Base-by-base conservation (phyloP, 1,140 invertebrate species). In the Eupeodes corollae region DNA sequence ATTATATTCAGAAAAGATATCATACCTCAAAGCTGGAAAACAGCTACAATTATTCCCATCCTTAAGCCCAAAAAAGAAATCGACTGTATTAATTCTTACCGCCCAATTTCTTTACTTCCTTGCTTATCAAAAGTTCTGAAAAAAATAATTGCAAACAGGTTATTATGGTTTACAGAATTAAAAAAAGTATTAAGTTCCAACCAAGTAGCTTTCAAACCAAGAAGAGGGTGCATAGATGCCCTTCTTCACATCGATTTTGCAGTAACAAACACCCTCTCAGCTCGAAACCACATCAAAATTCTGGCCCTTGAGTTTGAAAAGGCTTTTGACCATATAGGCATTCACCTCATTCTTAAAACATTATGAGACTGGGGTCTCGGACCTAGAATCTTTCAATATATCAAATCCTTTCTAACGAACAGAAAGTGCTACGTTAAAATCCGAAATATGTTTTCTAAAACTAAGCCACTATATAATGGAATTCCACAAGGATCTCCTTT, bases 201-300 rank as follows among this genome's bases (percentile, higher is more conserved):
- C 31, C 35, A 46, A 46, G 35, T 38, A 19, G 35, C 45, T n/a
- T 46, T 38, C 33, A 47, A 40, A 32, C 18, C 34, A 40, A 47
- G 40, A 5, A 40, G 15, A 41, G 13, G 16, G 8, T 31, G 21
- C 19, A 21, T 39, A 14, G 46, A 47, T 10, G 18, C 46, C 32
- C 46, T 47, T 11, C 37, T 47, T 19, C 19, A 39, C 37, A 15
- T 47, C 12, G 46, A 39, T 14, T 21, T 40, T 16, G 38, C 31
- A 11, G 40, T 47, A 6, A 40, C 35, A 16, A 41, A 47, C 35
- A 38, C n/a, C 12, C 21, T 41, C 9, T 37, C 30, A 14, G 11
- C 46, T 6, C 18, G 26, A 47, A 47, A 40, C 26, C 46, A 47
- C 18, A 19, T 16, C 12, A 40, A 35, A 6, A 40, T 47, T 26